These are phyloP conservation scores for Prorops nasuta DNA, from an alignment of 1,140 invertebrate genomes.

Conservation along the genomic window DNA sequence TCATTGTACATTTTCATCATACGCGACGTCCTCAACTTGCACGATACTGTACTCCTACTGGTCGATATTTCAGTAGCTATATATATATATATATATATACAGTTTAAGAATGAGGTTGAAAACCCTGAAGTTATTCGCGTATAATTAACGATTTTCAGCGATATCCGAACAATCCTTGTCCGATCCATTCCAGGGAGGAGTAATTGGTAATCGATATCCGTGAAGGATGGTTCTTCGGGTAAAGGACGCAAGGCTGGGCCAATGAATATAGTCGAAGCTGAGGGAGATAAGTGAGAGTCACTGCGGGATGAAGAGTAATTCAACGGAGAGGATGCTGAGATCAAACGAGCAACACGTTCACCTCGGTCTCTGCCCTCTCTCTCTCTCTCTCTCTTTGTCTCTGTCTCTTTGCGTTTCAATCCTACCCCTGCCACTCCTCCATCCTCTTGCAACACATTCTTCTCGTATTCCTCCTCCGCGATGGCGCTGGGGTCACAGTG, in stretches of 20 bases:
- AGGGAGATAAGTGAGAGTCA: conserved; percentile 39
- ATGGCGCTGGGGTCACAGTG: conserved; percentile 40
- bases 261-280: too few species aligned
- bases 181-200: too few species aligned
- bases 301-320: conserved; percentile 51
- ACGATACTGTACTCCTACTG: too few species aligned
- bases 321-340: conserved; percentile 49
- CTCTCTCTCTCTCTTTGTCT: conserved; percentile 4
- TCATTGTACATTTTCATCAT: conserved; percentile 33
- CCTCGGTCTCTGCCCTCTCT: conserved; percentile 18
- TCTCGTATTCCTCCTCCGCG: conserved; percentile 35
- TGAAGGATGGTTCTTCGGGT: too few species aligned
- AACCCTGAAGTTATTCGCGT: too few species aligned
- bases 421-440: conserved; percentile 5
- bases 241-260: too few species aligned
- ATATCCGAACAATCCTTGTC: too few species aligned
- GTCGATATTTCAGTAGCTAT: too few species aligned
- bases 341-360: conserved; percentile 31
- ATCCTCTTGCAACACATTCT: conserved; percentile 11
- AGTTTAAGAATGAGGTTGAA: too few species aligned
- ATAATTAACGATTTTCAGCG: too few species aligned
- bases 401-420: conserved; percentile 13
- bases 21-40: not conserved
- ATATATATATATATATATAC: too few species aligned
- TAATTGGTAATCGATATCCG: too few species aligned